Base-by-base conservation (phyloP, 1,140 invertebrate species). In the Neuroterus valhalla region DNA sequence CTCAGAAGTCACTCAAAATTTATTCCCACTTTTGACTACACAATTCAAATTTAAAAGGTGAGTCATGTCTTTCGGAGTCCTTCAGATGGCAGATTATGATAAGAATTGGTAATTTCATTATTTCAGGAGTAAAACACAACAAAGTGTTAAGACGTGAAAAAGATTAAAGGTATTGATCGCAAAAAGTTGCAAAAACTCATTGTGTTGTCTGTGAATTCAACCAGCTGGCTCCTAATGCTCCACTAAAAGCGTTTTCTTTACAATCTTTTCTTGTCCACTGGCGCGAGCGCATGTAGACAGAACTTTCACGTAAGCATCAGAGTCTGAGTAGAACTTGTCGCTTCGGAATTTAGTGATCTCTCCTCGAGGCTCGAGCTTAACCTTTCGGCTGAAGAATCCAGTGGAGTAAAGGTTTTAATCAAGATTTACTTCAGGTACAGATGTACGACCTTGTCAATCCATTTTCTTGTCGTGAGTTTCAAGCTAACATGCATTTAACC, bases 241-340 rank as follows among this genome's bases (percentile, higher is more conserved):
- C 70, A 44, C 69, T 79, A 74, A 75, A 44, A 82, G 76, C 72
- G 62, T 79, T 81, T 82, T 73, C 52, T 71, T 81, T 79, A 79
- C 76, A 80, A 76, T 78, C 70, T 70, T 72, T 76, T 77, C 74
- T 42, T 43, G 23, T 43, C 19, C 43, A 79, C 26, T 38, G 55
- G 26, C 44, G 55, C 48, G 43, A 48, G 26, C 44, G 55, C 48
- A 38, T n/a, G 72, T 62, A 45, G 76, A 82, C 67, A 82, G 70
- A 82, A 84, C 66, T 82, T 84, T 81, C 71, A 45, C 43, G 21
- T n/a, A n/a, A 62, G 26, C 14, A 62, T 62, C 21, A 46, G 52
- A 15, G 55, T 26, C n/a, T 4, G 15, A 17, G 75, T 62, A 62
- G 23, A 66, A 81, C 74, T 83, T 78, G 69, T 55, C 68, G 71